phyloP scores from a whole-genome alignment of 2,113 vertebrate genomes.

The Ictidomys tridecemlineatus region DNA sequence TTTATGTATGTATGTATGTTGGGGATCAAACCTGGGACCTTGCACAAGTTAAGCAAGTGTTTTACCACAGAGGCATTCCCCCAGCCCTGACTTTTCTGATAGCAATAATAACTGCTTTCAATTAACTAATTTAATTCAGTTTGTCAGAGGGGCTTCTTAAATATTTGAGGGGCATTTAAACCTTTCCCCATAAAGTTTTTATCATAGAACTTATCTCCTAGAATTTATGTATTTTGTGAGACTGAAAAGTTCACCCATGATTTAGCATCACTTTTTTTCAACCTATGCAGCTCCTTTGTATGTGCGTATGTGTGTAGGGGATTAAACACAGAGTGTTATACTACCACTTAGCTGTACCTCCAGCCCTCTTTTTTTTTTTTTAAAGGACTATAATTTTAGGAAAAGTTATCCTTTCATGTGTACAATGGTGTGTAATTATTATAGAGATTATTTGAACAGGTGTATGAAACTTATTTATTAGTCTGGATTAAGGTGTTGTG shows the following conservation, averaged over 20 bases:
- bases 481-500: constrained; percentile 5
- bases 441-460: constrained; percentile 5
- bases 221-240: constrained; percentile 23
- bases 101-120: not conserved
- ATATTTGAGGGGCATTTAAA: constrained; percentile 40
- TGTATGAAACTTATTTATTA: not conserved
- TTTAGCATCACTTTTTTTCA: constrained; percentile 5
- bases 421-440: not conserved
- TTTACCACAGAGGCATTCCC: not conserved
- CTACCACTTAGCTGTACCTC: no score
- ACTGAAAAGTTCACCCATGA: not conserved
- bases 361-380: no score
- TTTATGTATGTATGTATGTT: not conserved
- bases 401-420: not conserved
- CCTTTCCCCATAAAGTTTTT: not conserved
- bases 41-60: not conserved
- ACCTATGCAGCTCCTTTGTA: no score
- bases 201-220: constrained; percentile 1
- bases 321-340: no score
- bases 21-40: not conserved
- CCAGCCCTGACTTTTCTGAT: constrained; percentile 2
- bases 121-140: constrained; percentile 18
- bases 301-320: no score
- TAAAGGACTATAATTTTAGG: not conserved
- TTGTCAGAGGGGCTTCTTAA: constrained; percentile 14